Conservation (phyloP, 2,888 invertebrate genomes). For the Trichogramma dendrolimi region DNA sequence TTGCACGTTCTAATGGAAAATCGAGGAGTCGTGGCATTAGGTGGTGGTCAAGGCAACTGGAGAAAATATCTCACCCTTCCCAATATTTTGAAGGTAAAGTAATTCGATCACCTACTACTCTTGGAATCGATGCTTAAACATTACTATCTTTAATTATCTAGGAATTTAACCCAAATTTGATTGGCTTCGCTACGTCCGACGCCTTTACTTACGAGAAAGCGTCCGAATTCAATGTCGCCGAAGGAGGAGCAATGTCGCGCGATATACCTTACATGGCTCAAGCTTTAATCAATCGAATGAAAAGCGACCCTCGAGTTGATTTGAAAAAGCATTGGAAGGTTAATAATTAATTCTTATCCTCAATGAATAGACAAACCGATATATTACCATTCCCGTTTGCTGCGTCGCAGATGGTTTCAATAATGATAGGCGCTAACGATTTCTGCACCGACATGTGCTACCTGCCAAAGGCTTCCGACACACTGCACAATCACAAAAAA, state of each 20-base stretch:
- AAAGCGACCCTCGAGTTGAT: conserved; percentile 56
- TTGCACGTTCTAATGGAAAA: conserved; percentile 49
- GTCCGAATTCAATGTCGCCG: conserved; percentile 61
- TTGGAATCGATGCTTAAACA: not conserved
- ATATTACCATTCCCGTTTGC: too few relatives aligned
- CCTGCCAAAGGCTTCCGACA: conserved; percentile 47
- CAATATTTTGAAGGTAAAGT: conserved; percentile 64
- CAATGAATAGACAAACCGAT: too few relatives aligned
- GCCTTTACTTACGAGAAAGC: conserved; percentile 52
- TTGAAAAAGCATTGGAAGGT: conserved; percentile 62
- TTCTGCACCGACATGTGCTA: conserved; percentile 60
- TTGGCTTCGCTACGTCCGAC: conserved; percentile 60
- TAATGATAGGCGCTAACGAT: conserved; percentile 62
- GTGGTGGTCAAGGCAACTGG: conserved; percentile 68
- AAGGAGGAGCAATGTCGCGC: conserved; percentile 58
- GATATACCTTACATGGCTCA: conserved; percentile 60
- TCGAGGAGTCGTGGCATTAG: conserved; percentile 38
- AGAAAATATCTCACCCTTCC: conserved; percentile 67
- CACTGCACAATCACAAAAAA: conserved; percentile 52
- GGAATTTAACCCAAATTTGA: conserved; percentile 62
- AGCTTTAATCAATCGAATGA: conserved; percentile 56
- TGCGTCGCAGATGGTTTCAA: conserved; percentile 54
- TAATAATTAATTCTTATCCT: conserved; percentile 10
- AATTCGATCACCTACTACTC: not conserved
- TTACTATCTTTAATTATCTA: conserved; percentile 14